These are phyloP conservation scores for Oppia nitens DNA, from an alignment of 1,140 invertebrate genomes.

Conservation along the genomic window DNA sequence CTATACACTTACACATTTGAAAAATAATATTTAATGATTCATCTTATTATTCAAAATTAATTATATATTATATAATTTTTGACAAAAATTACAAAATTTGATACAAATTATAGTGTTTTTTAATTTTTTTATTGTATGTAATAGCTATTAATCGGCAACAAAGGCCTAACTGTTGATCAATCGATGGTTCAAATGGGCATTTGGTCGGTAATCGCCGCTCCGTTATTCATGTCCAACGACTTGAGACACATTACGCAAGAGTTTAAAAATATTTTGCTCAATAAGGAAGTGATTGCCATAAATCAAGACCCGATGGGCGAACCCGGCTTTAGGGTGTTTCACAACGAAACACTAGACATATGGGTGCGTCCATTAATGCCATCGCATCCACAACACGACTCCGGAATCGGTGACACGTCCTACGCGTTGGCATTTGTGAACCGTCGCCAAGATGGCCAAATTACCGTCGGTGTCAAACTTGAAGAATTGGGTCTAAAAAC, in stretches of 20 bases:
- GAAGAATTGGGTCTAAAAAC: not conserved
- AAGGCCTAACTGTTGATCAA: constrained; percentile 27
- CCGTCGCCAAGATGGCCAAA: constrained; percentile 38
- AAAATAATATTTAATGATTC: no score
- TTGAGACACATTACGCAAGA: constrained; percentile 24
- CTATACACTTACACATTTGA: no score
- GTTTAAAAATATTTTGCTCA: constrained; percentile 26
- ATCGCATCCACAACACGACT: not conserved
- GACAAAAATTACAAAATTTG: not conserved
- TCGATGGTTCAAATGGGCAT: constrained; percentile 31
- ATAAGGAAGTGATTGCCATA: constrained; percentile 26
- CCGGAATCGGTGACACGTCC: constrained; percentile 44
- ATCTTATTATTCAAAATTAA: no score
- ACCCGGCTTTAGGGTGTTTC: constrained; percentile 29
- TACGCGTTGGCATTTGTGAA: constrained; percentile 75
- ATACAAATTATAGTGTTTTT: not conserved
- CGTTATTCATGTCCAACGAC: constrained; percentile 33
- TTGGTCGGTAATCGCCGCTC: constrained; percentile 32
- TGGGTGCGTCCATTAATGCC: not conserved
- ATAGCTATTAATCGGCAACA: constrained; percentile 29
- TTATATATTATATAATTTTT: no score
- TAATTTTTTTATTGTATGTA: constrained; percentile 8
- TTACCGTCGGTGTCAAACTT: not conserved
- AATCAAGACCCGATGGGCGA: constrained; percentile 29
- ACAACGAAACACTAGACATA: constrained; percentile 13